phyloP scores from a whole-genome alignment of 2,888 invertebrate species.

The Nasonovia ribisnigri region DNA sequence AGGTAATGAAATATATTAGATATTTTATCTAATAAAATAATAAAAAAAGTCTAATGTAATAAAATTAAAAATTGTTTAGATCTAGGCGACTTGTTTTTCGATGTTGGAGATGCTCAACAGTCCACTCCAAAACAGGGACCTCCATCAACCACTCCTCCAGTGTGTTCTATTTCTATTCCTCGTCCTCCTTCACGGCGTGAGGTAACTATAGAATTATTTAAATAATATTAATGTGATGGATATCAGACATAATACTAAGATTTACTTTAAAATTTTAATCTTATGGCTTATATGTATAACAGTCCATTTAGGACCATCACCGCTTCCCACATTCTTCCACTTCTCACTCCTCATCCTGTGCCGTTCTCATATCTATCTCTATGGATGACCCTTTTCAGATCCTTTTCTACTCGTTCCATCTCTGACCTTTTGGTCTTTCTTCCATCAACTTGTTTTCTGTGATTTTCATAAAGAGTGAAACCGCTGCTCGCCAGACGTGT shows the following conservation, averaged over 20 bases:
- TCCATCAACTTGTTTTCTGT: no score
- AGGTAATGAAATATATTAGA: slow-evolving; percentile 40
- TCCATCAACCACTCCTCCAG: slow-evolving; percentile 79
- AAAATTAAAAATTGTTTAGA: slow-evolving; percentile 72
- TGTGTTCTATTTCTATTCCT: slow-evolving; percentile 82
- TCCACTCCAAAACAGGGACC: slow-evolving; percentile 78
- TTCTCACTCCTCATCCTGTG: no score
- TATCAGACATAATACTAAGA: background rate
- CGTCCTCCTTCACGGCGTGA: slow-evolving; percentile 89
- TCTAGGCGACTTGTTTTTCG: slow-evolving; percentile 83
- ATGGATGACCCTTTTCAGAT: no score
- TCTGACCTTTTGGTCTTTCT: no score
- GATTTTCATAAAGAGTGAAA: background rate
- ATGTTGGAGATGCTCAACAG: slow-evolving; percentile 81
- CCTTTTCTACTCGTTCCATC: no score
- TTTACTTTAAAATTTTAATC: background rate
- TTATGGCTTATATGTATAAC: no score
- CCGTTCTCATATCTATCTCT: no score
- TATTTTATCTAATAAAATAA: background rate
- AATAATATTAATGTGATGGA: background rate
- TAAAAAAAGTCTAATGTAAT: background rate
- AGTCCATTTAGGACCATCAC: no score
- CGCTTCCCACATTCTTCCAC: no score
- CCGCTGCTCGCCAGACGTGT: slow-evolving; percentile 5
- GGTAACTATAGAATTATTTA: slow-evolving; percentile 68